phyloP scores from a whole-genome alignment of 2,888 invertebrate genomes.

The Tortrix viridana region DNA sequence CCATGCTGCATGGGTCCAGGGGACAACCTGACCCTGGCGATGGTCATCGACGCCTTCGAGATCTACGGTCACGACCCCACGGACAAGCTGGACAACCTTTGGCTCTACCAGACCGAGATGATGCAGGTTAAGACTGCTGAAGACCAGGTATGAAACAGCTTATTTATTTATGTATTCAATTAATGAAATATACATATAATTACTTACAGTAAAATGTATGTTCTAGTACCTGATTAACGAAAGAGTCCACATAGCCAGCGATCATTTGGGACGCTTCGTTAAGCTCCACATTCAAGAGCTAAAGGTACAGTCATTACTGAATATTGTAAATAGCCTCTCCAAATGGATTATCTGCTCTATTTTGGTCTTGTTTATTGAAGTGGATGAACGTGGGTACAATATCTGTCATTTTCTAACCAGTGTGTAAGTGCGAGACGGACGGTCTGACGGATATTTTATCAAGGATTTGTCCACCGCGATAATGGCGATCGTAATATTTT shows the following conservation, averaged over 20 bases:
- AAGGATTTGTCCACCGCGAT: too few relatives aligned
- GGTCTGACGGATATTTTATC: too few relatives aligned
- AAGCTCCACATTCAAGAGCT: conserved; percentile 74
- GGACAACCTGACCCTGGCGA: conserved; percentile 70
- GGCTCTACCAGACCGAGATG: conserved; percentile 77
- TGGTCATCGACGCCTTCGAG: conserved; percentile 78
- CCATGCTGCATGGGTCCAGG: conserved; percentile 69
- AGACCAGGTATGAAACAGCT: conserved; percentile 65
- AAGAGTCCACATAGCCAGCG: conserved; percentile 74
- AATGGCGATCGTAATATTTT: too few relatives aligned
- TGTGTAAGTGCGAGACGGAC: too few relatives aligned
- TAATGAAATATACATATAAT: too few relatives aligned
- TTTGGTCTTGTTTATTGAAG: too few relatives aligned
- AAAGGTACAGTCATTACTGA: conserved; percentile 62
- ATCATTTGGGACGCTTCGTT: conserved; percentile 71
- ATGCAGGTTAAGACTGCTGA: conserved; percentile 74
- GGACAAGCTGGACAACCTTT: conserved; percentile 74
- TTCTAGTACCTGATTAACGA: conserved; percentile 77
- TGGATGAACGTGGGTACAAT: too few relatives aligned
- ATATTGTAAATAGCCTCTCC: too few relatives aligned
- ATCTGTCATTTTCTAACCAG: too few relatives aligned
- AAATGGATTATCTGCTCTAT: too few relatives aligned
- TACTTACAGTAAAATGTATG: too few relatives aligned
- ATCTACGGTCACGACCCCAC: conserved; percentile 80
- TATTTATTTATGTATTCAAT: too few relatives aligned